A percentile compares a stretch with the other conserved stretches of the same genome.
Evolutionary conservation across 2,888 invertebrate species (phyloP).

Genomic region (Ophion ventricosus): DNA sequence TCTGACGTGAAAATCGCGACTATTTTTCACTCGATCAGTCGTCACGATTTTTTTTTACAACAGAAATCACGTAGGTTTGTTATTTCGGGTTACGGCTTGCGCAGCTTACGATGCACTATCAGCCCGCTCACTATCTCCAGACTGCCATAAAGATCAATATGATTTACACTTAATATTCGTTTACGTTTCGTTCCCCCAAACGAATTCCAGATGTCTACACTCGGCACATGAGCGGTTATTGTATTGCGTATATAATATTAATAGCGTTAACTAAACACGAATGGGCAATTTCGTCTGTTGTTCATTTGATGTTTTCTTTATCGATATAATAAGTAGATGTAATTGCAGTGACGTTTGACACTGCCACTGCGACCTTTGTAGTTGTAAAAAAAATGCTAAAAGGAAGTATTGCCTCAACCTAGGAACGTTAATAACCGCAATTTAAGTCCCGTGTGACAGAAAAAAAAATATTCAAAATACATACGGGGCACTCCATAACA

Average conservation of each 20-base stretch:
- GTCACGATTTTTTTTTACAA: slow-evolving; percentile 41
- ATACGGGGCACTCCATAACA: slow-evolving; percentile 3
- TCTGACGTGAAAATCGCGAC: slow-evolving; percentile 49
- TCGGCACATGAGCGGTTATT: slow-evolving; percentile 57
- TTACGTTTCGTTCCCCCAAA: slow-evolving; percentile 55
- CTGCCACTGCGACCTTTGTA: slow-evolving; percentile 50
- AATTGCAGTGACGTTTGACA: slow-evolving; percentile 33
- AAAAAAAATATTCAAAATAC: slow-evolving; percentile 17
- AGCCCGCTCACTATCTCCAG: neutral
- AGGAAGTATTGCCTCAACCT: slow-evolving; percentile 41
- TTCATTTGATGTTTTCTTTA: slow-evolving; percentile 57
- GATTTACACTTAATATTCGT: slow-evolving; percentile 46
- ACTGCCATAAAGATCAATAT: slow-evolving; percentile 46
- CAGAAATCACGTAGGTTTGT: slow-evolving; percentile 47
- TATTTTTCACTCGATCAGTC: slow-evolving; percentile 30
- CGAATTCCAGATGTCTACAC: slow-evolving; percentile 58
- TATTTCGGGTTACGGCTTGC: slow-evolving; percentile 52
- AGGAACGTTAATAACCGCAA: slow-evolving; percentile 45
- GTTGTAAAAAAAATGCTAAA: slow-evolving; percentile 34
- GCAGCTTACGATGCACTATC: slow-evolving; percentile 50
- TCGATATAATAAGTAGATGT: slow-evolving; percentile 52
- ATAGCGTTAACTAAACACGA: slow-evolving; percentile 51
- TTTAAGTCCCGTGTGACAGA: slow-evolving; percentile 27
- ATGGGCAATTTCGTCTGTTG: slow-evolving; percentile 36
- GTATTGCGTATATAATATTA: slow-evolving; percentile 51